Conservation (phyloP, 1,140 invertebrate species). For the Drosophila oshimai region DNA sequence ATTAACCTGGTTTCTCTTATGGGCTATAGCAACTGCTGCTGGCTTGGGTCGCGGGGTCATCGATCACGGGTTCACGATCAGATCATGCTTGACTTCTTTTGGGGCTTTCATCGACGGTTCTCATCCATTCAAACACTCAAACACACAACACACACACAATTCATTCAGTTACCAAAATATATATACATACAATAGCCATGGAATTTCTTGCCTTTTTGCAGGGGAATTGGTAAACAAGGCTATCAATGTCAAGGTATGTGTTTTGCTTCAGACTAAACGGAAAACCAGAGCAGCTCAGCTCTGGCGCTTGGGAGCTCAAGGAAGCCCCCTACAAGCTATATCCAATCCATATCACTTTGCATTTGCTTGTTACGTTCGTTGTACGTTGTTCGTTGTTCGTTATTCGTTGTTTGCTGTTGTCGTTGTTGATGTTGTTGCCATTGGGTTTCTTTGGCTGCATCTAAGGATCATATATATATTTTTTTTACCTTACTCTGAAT, state of each 20-base stretch:
- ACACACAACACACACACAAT: conserved; percentile 19
- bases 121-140: conserved; percentile 33
- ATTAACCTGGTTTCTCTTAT: conserved; percentile 24
- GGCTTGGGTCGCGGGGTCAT: conserved; percentile 16
- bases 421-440: conserved; percentile 52
- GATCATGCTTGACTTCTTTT: conserved; percentile 35
- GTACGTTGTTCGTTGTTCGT: conserved; percentile 37
- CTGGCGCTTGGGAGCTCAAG: conserved; percentile 37
- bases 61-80: conserved; percentile 12
- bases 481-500: background rate
- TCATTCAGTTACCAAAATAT: conserved; percentile 70
- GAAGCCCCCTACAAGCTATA: conserved; percentile 32
- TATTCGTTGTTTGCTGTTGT: conserved; percentile 64
- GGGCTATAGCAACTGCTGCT: background rate
- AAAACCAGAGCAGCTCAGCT: conserved; percentile 51
- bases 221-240: conserved; percentile 98
- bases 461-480: conserved; percentile 1
- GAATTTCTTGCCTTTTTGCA: conserved; percentile 88
- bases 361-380: conserved; percentile 73
- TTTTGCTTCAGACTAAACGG: conserved; percentile 72
- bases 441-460: conserved; percentile 31
- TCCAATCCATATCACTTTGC: conserved; percentile 63
- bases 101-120: conserved; percentile 36
- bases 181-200: conserved; percentile 82
- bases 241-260: conserved; percentile 99